These are phyloP conservation scores for Pristis pectinata DNA, from an alignment of 2,797 vertebrate genomes.

Conservation along the genomic window DNA sequence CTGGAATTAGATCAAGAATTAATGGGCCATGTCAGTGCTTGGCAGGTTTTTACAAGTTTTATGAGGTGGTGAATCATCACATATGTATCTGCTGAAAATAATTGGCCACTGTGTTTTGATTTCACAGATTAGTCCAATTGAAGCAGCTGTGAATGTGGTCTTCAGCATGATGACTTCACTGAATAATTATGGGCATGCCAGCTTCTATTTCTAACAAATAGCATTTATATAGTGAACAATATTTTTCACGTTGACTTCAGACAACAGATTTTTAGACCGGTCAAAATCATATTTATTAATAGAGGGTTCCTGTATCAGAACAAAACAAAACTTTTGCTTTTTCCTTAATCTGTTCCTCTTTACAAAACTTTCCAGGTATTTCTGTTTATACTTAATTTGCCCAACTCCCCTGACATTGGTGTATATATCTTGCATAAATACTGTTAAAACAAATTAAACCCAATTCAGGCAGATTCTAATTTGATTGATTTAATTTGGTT, in stretches of 20 bases:
- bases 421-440: not conserved
- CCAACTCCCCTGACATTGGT: not conserved
- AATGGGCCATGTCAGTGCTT: conserved; percentile 32
- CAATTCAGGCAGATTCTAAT: not conserved
- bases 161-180: conserved; percentile 15
- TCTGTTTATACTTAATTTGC: not conserved
- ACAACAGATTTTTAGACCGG: conserved; percentile 14
- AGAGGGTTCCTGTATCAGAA: not conserved
- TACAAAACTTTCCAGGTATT: not conserved
- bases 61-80: conserved; percentile 32
- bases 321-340: not conserved
- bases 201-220: conserved; percentile 46
- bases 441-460: not conserved
- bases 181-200: conserved; percentile 39
- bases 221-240: not conserved
- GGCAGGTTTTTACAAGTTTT: conserved; percentile 36
- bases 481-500: not conserved
- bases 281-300: not conserved
- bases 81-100: conserved; percentile 40
- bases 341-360: not conserved
- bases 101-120: conserved; percentile 41
- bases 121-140: conserved; percentile 41
- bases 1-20: conserved; percentile 21
- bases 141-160: conserved; percentile 35
- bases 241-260: not conserved